phyloP scores from a whole-genome alignment of 2,113 vertebrate genomes.

The Plecotus auritus region DNA sequence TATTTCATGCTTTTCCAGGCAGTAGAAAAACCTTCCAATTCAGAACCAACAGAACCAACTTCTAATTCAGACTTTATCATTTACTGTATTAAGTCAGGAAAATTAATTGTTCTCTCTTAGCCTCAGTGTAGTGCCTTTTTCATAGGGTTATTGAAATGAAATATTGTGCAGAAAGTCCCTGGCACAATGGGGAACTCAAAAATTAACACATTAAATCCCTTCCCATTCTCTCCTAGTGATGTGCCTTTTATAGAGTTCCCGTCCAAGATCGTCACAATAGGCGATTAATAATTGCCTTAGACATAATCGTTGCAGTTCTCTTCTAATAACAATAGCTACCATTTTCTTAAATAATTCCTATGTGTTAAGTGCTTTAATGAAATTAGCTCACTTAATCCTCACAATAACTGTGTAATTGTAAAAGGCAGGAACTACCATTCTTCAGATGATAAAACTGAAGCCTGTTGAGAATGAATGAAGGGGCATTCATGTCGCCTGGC shows the following conservation, averaged over 20 bases:
- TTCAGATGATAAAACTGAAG: background rate
- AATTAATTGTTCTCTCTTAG: background rate
- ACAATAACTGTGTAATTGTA: background rate
- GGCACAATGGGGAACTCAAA: background rate
- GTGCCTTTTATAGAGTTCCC: background rate
- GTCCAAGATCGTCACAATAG: background rate
- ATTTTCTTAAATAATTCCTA: background rate
- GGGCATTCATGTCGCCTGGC: background rate
- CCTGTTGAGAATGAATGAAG: background rate
- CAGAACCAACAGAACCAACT: background rate
- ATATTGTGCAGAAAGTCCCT: background rate
- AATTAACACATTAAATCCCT: background rate
- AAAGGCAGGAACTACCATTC: background rate
- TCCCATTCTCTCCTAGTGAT: background rate
- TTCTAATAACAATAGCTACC: background rate
- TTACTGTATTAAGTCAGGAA: background rate
- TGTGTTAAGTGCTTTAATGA: background rate
- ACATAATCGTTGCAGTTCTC: background rate
- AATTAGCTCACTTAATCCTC: background rate
- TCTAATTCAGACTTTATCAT: background rate
- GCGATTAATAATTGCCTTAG: constrained; percentile 7
- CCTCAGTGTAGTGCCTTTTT: background rate
- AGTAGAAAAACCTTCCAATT: background rate
- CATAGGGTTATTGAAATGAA: background rate
- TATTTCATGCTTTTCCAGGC: background rate